A percentile compares a stretch with the other conserved stretches of the same genome.
Evolutionary conservation across 2,888 invertebrate species (phyloP).

Genomic region (Patella depressa): DNA sequence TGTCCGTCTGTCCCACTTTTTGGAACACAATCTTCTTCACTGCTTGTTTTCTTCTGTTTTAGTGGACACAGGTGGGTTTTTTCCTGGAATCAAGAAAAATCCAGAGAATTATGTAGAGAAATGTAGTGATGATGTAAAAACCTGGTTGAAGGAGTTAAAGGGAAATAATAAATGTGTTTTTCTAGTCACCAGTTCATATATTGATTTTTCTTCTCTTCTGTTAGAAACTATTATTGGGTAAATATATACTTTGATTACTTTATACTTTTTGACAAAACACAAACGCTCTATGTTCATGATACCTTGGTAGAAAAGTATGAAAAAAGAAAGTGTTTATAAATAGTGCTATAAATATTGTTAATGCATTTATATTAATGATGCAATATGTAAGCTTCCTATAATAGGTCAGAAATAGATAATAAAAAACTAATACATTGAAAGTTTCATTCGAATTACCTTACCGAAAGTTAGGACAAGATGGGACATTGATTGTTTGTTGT

Average conservation of each 20-base stretch:
- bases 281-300: too few relatives aligned
- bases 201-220: slow-evolving; percentile 80
- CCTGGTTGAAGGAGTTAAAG: slow-evolving; percentile 77
- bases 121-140: slow-evolving; percentile 67
- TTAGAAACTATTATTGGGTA: slow-evolving; percentile 78
- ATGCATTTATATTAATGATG: too few relatives aligned
- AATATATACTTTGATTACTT: slow-evolving; percentile 12
- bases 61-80: slow-evolving; percentile 76
- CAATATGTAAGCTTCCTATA: too few relatives aligned
- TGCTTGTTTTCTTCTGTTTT: slow-evolving; percentile 32
- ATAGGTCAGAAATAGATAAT: too few relatives aligned
- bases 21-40: not conserved
- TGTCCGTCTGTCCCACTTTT: not conserved
- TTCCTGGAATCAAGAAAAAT: slow-evolving; percentile 75
- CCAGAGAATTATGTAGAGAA: slow-evolving; percentile 77
- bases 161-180: slow-evolving; percentile 76
- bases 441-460: too few relatives aligned
- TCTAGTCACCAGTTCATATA: slow-evolving; percentile 81
- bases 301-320: too few relatives aligned
- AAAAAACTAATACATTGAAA: too few relatives aligned
- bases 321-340: too few relatives aligned
- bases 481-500: too few relatives aligned
- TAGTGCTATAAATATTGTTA: too few relatives aligned
- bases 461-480: too few relatives aligned
- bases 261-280: too few relatives aligned